These are phyloP conservation scores for Hypomesus transpacificus DNA, from an alignment of 2,113 vertebrate species.

Conservation along the genomic window DNA sequence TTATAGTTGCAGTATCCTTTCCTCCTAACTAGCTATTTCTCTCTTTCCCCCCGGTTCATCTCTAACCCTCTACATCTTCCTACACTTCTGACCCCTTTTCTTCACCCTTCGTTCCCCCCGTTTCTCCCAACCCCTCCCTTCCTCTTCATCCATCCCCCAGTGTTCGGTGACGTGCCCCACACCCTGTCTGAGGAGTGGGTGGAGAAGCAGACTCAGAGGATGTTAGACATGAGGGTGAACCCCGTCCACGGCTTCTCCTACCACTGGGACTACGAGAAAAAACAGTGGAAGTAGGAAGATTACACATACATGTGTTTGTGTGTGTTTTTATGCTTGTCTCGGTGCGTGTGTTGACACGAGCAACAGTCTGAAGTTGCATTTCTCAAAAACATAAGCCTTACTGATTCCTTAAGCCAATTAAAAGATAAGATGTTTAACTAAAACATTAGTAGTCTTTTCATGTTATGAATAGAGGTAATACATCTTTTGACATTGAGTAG, in stretches of 20 bases:
- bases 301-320: not conserved
- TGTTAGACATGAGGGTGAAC: constrained; percentile 82
- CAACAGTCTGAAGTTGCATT: no score
- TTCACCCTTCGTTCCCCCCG: not conserved
- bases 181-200: constrained; percentile 78
- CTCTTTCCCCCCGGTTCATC: not conserved
- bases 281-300: constrained; percentile 74
- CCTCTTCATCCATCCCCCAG: constrained; percentile 33
- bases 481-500: no score
- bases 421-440: no score
- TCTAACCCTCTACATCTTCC: not conserved
- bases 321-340: not conserved
- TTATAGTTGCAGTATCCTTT: not conserved
- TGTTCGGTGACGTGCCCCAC: constrained; percentile 74
- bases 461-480: no score
- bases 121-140: not conserved
- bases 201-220: constrained; percentile 76
- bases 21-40: not conserved
- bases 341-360: no score
- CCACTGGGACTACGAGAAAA: constrained; percentile 85
- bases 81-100: no score
- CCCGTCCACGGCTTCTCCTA: constrained; percentile 74
- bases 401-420: no score
- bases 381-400: no score
- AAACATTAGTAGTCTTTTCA: no score